Evolutionary conservation across 1,140 invertebrate genomes (phyloP).

Genomic region (Diuraphis noxia): DNA sequence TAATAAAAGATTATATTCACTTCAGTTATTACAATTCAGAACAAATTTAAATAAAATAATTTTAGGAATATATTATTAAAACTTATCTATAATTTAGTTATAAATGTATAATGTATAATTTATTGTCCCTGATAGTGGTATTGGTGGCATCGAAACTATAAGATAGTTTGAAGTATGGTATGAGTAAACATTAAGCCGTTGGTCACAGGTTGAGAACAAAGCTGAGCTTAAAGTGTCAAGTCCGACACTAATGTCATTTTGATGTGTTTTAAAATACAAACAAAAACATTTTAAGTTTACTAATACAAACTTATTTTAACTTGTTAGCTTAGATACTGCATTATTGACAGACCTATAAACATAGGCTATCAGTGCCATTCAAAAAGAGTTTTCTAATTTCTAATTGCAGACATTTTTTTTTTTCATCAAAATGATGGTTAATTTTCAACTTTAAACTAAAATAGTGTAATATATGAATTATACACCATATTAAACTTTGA

Average conservation of each 20-base stretch:
- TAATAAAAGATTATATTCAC: no score
- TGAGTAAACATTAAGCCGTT: background rate
- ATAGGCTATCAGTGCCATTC: background rate
- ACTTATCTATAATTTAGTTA: background rate
- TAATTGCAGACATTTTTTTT: no score
- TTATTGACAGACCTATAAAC: background rate
- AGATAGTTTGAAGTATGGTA: background rate
- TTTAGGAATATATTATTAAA: background rate
- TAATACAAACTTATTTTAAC: background rate
- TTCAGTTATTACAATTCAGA: no score
- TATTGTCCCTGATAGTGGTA: background rate
- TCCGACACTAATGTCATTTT: background rate
- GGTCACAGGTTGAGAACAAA: background rate
- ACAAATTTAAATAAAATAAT: background rate
- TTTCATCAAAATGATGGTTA: no score
- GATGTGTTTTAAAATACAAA: background rate
- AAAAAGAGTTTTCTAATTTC: background rate
- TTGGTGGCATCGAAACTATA: background rate
- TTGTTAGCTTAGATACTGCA: background rate
- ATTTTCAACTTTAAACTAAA: background rate
- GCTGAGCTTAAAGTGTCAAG: background rate
- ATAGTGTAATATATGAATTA: no score
- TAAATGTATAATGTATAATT: background rate
- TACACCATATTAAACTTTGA: no score
- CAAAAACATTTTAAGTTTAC: background rate